These are phyloP conservation scores for Noctuana brunneofusca DNA, from an alignment of 2,888 invertebrate genomes.

Conservation along the genomic window DNA sequence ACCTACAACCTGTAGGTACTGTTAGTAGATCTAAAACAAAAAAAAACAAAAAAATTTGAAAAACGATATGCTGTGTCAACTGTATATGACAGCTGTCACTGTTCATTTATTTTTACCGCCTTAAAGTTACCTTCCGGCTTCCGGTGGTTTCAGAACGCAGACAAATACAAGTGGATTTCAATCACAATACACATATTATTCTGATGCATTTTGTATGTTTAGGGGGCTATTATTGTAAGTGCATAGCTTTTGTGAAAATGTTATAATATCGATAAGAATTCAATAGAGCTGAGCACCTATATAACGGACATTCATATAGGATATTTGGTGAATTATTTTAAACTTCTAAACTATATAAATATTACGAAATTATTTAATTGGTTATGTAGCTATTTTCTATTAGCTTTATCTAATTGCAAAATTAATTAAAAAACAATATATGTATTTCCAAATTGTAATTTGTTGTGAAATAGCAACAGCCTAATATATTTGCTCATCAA, in stretches of 20 bases:
- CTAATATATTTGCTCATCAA: conserved; percentile 25
- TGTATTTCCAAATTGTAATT: background rate
- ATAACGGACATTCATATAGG: no score
- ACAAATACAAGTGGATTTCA: background rate
- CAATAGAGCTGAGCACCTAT: conserved; percentile 13
- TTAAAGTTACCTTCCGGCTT: background rate
- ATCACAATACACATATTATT: conserved; percentile 1
- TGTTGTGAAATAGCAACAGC: conserved; percentile 11
- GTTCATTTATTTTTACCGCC: background rate
- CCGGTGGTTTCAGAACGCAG: background rate
- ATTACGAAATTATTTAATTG: no score
- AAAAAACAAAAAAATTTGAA: no score
- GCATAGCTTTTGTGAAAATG: conserved; percentile 29
- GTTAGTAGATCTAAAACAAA: no score
- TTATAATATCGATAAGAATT: no score
- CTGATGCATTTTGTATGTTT: background rate
- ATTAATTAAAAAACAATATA: no score
- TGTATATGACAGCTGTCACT: no score
- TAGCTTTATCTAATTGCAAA: background rate
- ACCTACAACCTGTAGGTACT: no score
- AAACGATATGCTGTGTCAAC: background rate
- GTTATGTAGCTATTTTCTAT: no score
- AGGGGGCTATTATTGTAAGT: conserved; percentile 31
- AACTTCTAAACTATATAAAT: background rate
- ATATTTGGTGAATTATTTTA: conserved; percentile 1